Evolutionary conservation across 2,797 vertebrate genomes (phyloP).

Genomic region (Acanthiza pusilla): DNA sequence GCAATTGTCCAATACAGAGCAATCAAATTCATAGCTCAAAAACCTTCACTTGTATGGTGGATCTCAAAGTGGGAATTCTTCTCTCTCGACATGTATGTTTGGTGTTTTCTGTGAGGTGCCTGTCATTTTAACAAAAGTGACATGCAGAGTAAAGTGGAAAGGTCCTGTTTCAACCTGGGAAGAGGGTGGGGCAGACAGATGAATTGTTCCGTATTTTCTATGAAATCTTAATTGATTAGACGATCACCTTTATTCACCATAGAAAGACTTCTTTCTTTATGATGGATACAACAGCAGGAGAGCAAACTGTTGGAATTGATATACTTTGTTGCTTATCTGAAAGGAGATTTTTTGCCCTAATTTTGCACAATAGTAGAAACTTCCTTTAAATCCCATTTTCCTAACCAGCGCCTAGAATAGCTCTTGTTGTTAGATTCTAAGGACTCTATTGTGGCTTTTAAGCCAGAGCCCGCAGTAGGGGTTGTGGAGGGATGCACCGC

Average conservation of each 20-base stretch:
- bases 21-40: constrained; percentile 31
- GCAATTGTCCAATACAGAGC: background rate
- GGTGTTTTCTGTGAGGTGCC: constrained; percentile 54
- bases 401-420: constrained; percentile 69
- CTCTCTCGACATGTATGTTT: constrained; percentile 47
- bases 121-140: constrained; percentile 69
- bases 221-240: constrained; percentile 73
- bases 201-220: constrained; percentile 66
- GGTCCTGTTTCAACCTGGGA: constrained; percentile 62
- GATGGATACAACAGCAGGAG: constrained; percentile 70
- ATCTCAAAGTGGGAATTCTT: constrained; percentile 51
- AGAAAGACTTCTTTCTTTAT: constrained; percentile 66
- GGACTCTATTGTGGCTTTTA: constrained; percentile 72
- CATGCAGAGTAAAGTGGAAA: constrained; percentile 65
- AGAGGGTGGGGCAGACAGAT: constrained; percentile 64
- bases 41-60: constrained; percentile 4
- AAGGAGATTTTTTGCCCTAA: constrained; percentile 74
- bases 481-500: constrained; percentile 53
- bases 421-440: constrained; percentile 73
- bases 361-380: constrained; percentile 72
- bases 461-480: constrained; percentile 66
- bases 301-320: constrained; percentile 72
- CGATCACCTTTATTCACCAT: constrained; percentile 66
- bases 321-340: constrained; percentile 72
- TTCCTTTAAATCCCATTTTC: constrained; percentile 74